These are phyloP conservation scores for Urocyon cinereoargenteus DNA, from an alignment of 2,797 vertebrate genomes.

Conservation along the genomic window DNA sequence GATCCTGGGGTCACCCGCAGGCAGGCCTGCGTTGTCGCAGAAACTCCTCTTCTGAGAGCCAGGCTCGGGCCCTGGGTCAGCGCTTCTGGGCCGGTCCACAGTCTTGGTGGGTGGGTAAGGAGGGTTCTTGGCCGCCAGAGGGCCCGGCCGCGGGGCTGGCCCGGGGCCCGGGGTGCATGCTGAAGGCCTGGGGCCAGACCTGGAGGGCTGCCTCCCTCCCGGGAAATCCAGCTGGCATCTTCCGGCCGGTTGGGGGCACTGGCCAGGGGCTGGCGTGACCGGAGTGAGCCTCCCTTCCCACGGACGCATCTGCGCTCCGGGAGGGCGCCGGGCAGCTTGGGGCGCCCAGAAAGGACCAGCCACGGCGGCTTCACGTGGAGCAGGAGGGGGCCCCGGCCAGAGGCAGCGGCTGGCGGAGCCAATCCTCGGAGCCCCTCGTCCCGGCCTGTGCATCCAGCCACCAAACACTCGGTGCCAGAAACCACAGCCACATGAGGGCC, in stretches of 20 bases:
- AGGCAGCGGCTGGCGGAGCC: background rate
- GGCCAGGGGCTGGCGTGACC: background rate
- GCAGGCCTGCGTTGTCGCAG: fast-evolving
- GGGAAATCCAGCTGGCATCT: background rate
- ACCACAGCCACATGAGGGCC: background rate
- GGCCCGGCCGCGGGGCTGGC: no score
- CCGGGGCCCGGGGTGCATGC: background rate
- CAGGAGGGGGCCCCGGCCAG: background rate
- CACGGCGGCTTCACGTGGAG: background rate
- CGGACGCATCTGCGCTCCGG: background rate
- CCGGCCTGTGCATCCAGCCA: background rate
- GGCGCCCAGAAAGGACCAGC: background rate
- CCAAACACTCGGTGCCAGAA: background rate
- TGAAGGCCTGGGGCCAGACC: background rate
- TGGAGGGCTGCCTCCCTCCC: background rate
- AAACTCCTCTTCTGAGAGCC: background rate
- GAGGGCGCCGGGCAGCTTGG: fast-evolving
- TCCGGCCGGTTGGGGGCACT: fast-evolving
- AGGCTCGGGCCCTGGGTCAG: background rate
- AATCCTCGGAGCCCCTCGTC: no score
- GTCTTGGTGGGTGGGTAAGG: background rate
- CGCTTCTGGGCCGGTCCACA: fast-evolving
- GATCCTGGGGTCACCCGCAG: no score
- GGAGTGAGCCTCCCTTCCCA: background rate
- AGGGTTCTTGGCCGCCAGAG: background rate